phyloP scores from a whole-genome alignment of 2,113 vertebrate genomes.

The Camelus bactrianus region DNA sequence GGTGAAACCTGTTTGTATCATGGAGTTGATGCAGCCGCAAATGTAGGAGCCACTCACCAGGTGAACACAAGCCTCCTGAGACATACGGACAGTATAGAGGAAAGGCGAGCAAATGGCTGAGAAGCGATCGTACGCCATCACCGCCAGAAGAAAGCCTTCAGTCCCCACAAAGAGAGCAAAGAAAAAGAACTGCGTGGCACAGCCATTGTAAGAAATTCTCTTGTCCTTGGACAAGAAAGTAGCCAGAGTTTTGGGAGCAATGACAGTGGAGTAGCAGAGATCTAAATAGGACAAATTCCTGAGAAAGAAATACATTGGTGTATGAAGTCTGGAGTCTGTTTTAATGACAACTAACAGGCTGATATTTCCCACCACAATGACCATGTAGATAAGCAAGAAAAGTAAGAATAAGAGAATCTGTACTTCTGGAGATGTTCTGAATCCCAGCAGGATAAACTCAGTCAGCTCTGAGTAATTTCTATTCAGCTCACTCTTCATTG shows the following conservation, averaged over 20 bases:
- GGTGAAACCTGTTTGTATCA: slow-evolving; percentile 81
- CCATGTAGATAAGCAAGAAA: slow-evolving; percentile 73
- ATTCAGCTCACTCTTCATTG: slow-evolving; percentile 15
- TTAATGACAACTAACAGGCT: slow-evolving; percentile 78
- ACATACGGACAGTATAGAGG: slow-evolving; percentile 71
- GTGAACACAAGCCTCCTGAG: slow-evolving; percentile 56
- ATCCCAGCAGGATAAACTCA: slow-evolving; percentile 78
- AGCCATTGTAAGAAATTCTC: slow-evolving; percentile 78
- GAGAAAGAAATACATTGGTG: slow-evolving; percentile 84
- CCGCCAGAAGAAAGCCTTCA: slow-evolving; percentile 80
- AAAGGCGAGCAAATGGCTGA: slow-evolving; percentile 78
- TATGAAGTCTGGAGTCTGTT: slow-evolving; percentile 76
- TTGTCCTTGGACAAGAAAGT: slow-evolving; percentile 71
- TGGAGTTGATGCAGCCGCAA: slow-evolving; percentile 79
- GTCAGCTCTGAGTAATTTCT: slow-evolving; percentile 68
- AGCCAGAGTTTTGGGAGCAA: slow-evolving; percentile 79
- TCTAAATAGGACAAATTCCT: slow-evolving; percentile 81
- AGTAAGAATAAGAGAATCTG: slow-evolving; percentile 72
- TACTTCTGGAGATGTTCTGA: slow-evolving; percentile 34
- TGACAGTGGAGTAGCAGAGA: slow-evolving; percentile 82
- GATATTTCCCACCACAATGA: slow-evolving; percentile 77
- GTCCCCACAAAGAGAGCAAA: slow-evolving; percentile 83
- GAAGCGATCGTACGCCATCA: slow-evolving; percentile 82
- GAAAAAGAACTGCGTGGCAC: slow-evolving; percentile 83
- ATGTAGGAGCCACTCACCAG: slow-evolving; percentile 79